phyloP scores from a whole-genome alignment of 1,140 invertebrate species.

The Neodiprion lecontei region DNA sequence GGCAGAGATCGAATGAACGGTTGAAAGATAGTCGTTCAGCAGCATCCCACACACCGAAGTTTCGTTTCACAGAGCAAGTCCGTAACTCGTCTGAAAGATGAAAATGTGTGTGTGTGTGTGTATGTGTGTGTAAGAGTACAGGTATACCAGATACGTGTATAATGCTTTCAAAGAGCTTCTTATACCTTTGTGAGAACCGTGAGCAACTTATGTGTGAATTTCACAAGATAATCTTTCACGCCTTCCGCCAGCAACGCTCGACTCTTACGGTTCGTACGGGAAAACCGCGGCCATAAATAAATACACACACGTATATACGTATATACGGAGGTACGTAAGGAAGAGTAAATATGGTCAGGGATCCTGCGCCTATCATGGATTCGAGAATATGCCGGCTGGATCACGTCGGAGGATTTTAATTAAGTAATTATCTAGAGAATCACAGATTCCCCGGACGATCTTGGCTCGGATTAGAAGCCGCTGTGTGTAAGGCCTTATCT shows the following conservation, averaged over 20 bases:
- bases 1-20: neutral
- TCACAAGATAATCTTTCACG: neutral
- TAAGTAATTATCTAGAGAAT: conserved; percentile 3
- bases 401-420: neutral
- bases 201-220: neutral
- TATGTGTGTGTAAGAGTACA: too few species aligned
- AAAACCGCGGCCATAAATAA: neutral
- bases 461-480: neutral
- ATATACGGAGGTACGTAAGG: too few species aligned
- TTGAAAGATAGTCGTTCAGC: too few species aligned
- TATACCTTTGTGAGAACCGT: too few species aligned
- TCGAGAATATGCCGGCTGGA: neutral
- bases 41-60: too few species aligned
- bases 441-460: neutral
- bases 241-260: neutral
- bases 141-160: too few species aligned
- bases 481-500: neutral
- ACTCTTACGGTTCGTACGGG: neutral
- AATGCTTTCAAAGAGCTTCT: too few species aligned
- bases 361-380: neutral
- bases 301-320: neutral
- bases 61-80: too few species aligned
- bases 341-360: too few species aligned
- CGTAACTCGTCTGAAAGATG: too few species aligned
- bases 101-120: too few species aligned